Conservation (phyloP, 2,797 vertebrate genomes). For the Sebastiscus albofasciatus region DNA sequence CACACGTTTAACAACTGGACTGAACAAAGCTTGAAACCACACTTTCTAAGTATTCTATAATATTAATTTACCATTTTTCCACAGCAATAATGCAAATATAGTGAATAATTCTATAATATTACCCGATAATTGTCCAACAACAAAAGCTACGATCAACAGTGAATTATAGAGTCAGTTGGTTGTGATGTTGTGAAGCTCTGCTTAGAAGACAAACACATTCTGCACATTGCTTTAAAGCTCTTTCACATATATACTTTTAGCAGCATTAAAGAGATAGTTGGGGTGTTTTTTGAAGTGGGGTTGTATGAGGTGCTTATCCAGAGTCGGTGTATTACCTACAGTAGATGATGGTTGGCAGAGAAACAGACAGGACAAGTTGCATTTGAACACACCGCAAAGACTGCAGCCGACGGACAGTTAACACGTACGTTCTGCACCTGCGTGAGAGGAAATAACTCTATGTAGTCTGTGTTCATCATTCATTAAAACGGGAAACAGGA, state of each 20-base stretch:
- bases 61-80: not conserved
- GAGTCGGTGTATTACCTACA: too few species aligned
- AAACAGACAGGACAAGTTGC: too few species aligned
- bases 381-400: too few species aligned
- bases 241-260: not conserved
- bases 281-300: too few species aligned
- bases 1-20: not conserved
- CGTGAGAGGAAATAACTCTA: too few species aligned
- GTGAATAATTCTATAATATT: slow-evolving; percentile 30
- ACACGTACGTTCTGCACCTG: too few species aligned
- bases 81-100: not conserved
- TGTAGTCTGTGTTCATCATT: too few species aligned
- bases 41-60: not conserved
- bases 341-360: too few species aligned
- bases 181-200: slow-evolving; percentile 50
- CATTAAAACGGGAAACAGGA: too few species aligned
- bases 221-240: not conserved
- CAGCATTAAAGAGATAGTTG: not conserved
- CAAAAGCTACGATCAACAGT: slow-evolving; percentile 13
- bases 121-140: slow-evolving; percentile 52
- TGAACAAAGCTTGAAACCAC: not conserved
- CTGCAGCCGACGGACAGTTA: too few species aligned
- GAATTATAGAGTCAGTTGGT: slow-evolving; percentile 39
- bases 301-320: too few species aligned
- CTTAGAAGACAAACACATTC: slow-evolving; percentile 16